Base-by-base conservation (phyloP, 2,113 vertebrate genomes). In the Rhinoderma darwinii region DNA sequence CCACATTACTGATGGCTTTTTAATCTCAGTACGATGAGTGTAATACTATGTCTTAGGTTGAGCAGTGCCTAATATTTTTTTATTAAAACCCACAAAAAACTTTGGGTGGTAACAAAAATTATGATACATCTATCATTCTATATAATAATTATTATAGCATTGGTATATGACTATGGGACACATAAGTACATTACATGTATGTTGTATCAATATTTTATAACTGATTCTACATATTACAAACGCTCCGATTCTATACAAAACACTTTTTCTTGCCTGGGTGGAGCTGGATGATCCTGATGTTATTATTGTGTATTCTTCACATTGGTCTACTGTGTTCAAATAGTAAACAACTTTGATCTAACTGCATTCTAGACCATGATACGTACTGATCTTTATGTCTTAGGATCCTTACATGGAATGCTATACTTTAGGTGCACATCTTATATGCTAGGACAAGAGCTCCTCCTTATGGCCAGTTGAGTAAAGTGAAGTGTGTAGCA, bases 381-480 rank as follows among this genome's bases (percentile, higher is more conserved):
- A 27, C 5, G 18, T 4, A 39, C 10, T 27, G 20, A 61, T 41
- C 44, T 59, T 56, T 80, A 6, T 56, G 50, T 59, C 10, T 56
- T 17, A 17, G 30, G 39, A 27, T n/a, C 44, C 6, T 81, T 5
- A 80, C 27, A 47, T 12, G 0, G 22, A 12, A 56, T 47, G 59
- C 37, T 47, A 25, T 15, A 17, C 25, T 50, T 83, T 14, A 70
- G 63, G 14, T 25, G 47, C 41, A 20, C 18, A 43, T 14, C n/a
- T 70, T 70, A 50, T 30, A 50, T 70, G 22, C 63, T 37, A 70
- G 43, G n/a, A 50, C 41, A 22, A 70, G 41, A 83, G 81, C 81
- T 82, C 81, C 81, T 51, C 63, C 81, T 83, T 35, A 83, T 83
- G 81, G 81, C n/a, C 61, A 70, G 41, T 1, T 15, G 43, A 51